Conservation (phyloP, 2,797 vertebrate genomes). For the Limosa lapponica region DNA sequence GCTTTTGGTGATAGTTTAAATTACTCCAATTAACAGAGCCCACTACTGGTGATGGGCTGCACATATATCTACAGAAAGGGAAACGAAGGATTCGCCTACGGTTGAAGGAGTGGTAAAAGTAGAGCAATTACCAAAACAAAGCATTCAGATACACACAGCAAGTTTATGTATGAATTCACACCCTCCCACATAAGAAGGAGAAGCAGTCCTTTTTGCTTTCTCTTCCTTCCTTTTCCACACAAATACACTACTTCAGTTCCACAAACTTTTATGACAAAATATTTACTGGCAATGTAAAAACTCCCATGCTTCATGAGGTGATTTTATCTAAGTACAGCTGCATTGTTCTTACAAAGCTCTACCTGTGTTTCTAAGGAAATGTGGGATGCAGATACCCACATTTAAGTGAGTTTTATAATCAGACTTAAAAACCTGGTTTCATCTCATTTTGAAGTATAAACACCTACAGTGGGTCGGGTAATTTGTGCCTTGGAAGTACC, state of each 20-base stretch:
- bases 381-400: background rate
- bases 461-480: background rate
- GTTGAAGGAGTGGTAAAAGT: background rate
- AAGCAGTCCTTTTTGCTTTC: background rate
- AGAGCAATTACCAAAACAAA: background rate
- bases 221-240: background rate
- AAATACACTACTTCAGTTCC: background rate
- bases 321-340: background rate
- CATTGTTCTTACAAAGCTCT: background rate
- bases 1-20: background rate
- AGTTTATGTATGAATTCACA: background rate
- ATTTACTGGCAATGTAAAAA: background rate
- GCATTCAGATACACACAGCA: background rate
- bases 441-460: background rate
- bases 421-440: background rate
- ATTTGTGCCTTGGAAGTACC: background rate
- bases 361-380: background rate
- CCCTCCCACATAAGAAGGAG: background rate
- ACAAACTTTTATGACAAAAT: background rate
- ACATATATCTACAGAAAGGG: background rate
- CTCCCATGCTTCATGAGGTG: background rate
- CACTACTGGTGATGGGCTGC: background rate
- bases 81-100: background rate
- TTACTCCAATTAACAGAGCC: background rate
- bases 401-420: background rate